These are phyloP conservation scores for Mus pahari DNA, from an alignment of 2,113 vertebrate species.

Conservation along the genomic window DNA sequence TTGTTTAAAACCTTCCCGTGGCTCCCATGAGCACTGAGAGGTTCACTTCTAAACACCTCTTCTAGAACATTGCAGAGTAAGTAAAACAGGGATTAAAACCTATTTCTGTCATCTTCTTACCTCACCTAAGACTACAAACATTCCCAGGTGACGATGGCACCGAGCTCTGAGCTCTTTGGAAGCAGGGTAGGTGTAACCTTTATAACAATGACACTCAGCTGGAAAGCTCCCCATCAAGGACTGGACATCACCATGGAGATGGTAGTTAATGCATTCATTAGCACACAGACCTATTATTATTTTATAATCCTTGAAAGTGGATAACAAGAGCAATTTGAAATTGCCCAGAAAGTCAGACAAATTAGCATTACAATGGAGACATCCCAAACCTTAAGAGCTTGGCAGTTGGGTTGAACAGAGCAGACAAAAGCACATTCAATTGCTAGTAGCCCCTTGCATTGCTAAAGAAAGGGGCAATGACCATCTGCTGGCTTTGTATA, in stretches of 20 bases:
- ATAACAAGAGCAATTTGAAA: conserved; percentile 36
- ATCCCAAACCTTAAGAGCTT: conserved; percentile 21
- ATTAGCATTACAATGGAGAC: conserved; percentile 68
- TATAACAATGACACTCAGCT: background rate
- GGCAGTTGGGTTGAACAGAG: conserved; percentile 56
- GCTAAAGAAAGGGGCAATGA: background rate
- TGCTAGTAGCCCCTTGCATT: background rate
- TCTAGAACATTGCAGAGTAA: background rate
- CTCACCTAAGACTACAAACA: conserved; percentile 23
- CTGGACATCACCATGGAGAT: conserved; percentile 26
- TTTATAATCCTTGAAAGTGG: conserved; percentile 61
- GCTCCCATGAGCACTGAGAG: background rate
- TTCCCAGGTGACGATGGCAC: conserved; percentile 15
- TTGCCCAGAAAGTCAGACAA: conserved; percentile 59
- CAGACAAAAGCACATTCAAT: conserved; percentile 56
- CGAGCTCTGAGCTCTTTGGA: background rate
- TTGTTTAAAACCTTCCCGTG: background rate
- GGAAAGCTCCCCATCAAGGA: background rate
- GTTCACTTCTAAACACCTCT: background rate
- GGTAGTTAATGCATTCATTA: conserved; percentile 3
- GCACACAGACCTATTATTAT: background rate
- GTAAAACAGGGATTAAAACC: background rate
- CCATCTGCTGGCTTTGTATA: conserved; percentile 73
- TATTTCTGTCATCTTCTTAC: background rate
- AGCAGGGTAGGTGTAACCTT: background rate